Evolutionary conservation across 1,140 invertebrate species (phyloP), one percentile per base, ranked within the genome.

Genomic region (Monochamus saltuarius): DNA sequence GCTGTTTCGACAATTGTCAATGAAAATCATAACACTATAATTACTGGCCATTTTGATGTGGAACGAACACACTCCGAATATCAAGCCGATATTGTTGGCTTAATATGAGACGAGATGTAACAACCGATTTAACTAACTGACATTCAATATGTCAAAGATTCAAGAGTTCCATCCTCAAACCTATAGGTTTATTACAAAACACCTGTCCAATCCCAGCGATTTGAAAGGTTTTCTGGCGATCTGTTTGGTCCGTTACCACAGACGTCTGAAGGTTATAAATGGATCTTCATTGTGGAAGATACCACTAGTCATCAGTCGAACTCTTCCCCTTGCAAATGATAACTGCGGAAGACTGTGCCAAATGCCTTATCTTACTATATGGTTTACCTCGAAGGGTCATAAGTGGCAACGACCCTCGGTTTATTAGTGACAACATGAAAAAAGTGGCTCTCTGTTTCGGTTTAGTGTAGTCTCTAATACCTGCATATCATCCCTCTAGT

Each of bases 401-500:
- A 6, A 63, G 55, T 47, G 67, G 69, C 47, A 71, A 71, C 53
- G 69, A 60, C 3, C 19, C 38, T 7, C 65, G 69, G 38, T 71
- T 71, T 53, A 49, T 67, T 2, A 52, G 47, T 11, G 59, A 46
- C 9, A 60, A 77, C 1, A 76, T 75, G 71, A 72, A 78, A 42
- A 62, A 77, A 40, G 38, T 68, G 0, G 61, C 65, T 19, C 61
- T 69, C 49, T 62, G 56, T n/a, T 38, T 78, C 1, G 71, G 64
- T 1, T 67, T 77, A 1, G 61, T 59, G 4, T 75, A 78, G 34
- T 59, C 60, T 4, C 55, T 78, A 1, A 75, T 71, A 17, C 71
- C 76, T 1, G 11, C 67, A 1, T 75, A 78, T 56, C 70, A 77
- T 40, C 71, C 79, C 1, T 65, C 72, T 37, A 65, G 73, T 0